These are phyloP conservation scores for Dicycla oo DNA, from an alignment of 2,888 invertebrate species.

Conservation along the genomic window DNA sequence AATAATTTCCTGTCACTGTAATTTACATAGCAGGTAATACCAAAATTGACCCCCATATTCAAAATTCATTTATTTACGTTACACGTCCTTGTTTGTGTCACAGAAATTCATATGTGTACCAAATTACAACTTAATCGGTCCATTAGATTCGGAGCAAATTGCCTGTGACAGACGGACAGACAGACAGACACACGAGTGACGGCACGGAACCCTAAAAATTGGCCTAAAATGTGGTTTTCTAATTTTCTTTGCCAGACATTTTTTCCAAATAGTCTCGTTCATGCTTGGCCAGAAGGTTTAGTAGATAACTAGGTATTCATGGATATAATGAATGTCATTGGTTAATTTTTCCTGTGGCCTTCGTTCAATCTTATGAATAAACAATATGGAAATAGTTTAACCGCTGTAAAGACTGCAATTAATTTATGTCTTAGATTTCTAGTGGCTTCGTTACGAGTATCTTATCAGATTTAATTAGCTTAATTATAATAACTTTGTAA, in stretches of 20 bases:
- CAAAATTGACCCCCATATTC: no score
- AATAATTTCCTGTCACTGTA: no score
- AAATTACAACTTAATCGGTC: no score
- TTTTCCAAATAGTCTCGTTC: background rate
- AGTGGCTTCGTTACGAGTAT: constrained; percentile 26
- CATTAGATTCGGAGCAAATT: no score
- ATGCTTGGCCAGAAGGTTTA: background rate
- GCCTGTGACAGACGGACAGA: no score
- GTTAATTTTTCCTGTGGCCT: constrained; percentile 19
- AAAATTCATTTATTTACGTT: no score
- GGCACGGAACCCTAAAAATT: no score
- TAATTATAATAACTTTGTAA: constrained; percentile 9
- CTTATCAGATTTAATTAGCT: constrained; percentile 19
- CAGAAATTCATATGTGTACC: no score
- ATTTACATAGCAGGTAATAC: no score
- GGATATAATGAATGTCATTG: background rate
- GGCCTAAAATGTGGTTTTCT: background rate
- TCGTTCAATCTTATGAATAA: constrained; percentile 10
- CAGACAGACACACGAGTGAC: no score
- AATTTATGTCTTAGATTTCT: constrained; percentile 13
- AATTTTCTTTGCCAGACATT: no score
- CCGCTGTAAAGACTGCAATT: background rate
- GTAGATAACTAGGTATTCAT: background rate
- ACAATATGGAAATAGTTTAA: background rate
- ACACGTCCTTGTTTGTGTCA: no score